Percentiles rank a stretch among this genome's conserved stretches.
Evolutionary conservation across 2,113 vertebrate species (phyloP).

Genomic region (Arvicanthis niloticus): DNA sequence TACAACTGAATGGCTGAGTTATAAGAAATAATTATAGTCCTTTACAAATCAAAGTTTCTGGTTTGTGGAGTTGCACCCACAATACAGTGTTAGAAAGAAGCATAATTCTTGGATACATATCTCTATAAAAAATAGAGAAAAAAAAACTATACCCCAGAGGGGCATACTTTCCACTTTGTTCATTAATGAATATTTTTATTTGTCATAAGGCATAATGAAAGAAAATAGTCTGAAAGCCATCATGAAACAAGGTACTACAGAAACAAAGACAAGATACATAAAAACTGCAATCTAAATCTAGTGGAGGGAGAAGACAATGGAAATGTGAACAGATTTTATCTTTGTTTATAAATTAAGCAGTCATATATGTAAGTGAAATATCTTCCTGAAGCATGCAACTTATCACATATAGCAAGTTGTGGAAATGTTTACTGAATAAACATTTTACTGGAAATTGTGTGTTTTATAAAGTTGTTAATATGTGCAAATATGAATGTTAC

Average conservation of each 20-base stretch:
- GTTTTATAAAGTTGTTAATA: background rate
- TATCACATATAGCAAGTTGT: background rate
- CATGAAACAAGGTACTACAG: background rate
- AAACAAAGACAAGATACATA: background rate
- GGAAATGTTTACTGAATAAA: background rate
- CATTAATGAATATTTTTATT: background rate
- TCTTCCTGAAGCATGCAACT: background rate
- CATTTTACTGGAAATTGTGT: background rate
- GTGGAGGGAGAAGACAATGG: background rate
- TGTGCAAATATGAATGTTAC: background rate
- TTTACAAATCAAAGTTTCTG: constrained; percentile 20
- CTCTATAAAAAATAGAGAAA: constrained; percentile 14
- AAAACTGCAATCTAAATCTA: background rate
- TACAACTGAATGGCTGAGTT: background rate
- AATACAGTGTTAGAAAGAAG: background rate
- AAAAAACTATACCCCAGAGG: background rate
- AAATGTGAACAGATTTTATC: constrained; percentile 25
- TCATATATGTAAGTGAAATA: background rate
- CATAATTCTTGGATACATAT: background rate
- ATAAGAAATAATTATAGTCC: background rate
- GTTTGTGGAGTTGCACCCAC: background rate
- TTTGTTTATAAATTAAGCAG: background rate
- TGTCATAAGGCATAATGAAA: background rate
- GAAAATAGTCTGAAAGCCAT: background rate
- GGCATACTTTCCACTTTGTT: background rate